These are phyloP conservation scores for Drosophila parabipectinata DNA, from an alignment of 1,140 invertebrate genomes.

Conservation along the genomic window DNA sequence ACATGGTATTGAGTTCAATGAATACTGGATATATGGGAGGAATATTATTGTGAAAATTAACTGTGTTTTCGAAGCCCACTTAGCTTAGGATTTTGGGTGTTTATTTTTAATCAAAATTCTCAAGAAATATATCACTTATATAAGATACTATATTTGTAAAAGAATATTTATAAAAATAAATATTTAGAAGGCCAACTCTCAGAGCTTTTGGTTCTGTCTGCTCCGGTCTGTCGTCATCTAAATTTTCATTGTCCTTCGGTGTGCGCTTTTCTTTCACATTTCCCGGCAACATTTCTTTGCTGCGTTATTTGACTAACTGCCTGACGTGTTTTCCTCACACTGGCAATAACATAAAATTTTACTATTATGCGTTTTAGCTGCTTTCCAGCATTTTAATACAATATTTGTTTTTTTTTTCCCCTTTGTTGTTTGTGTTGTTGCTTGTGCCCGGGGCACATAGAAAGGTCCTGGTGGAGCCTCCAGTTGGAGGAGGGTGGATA, in stretches of 20 bases:
- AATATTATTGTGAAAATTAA: background rate
- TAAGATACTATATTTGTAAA: background rate
- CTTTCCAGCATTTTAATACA: slow-evolving; percentile 84
- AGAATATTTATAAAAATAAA: background rate
- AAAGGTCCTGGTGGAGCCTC: slow-evolving; percentile 21
- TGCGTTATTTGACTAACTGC: slow-evolving; percentile 79
- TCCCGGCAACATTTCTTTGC: slow-evolving; percentile 31
- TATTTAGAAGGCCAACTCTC: slow-evolving; percentile 23
- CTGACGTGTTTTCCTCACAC: slow-evolving; percentile 82
- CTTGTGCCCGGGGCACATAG: slow-evolving; percentile 43
- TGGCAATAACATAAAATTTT: slow-evolving; percentile 84
- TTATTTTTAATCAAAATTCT: too few relatives aligned
- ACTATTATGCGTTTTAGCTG: slow-evolving; percentile 84
- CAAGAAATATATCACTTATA: too few relatives aligned
- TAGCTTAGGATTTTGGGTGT: too few relatives aligned
- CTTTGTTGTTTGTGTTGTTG: background rate
- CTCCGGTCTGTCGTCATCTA: slow-evolving; percentile 53
- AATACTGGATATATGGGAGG: too few relatives aligned
- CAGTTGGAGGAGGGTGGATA: slow-evolving; percentile 35
- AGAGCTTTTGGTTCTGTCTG: slow-evolving; percentile 11
- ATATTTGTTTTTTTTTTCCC: slow-evolving; percentile 64
- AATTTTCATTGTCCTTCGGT: slow-evolving; percentile 72
- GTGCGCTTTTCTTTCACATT: slow-evolving; percentile 50
- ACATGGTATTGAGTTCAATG: background rate
- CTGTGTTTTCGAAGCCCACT: background rate